Conservation (phyloP, 2,888 invertebrate genomes). For the Sclerodermus sp. region DNA sequence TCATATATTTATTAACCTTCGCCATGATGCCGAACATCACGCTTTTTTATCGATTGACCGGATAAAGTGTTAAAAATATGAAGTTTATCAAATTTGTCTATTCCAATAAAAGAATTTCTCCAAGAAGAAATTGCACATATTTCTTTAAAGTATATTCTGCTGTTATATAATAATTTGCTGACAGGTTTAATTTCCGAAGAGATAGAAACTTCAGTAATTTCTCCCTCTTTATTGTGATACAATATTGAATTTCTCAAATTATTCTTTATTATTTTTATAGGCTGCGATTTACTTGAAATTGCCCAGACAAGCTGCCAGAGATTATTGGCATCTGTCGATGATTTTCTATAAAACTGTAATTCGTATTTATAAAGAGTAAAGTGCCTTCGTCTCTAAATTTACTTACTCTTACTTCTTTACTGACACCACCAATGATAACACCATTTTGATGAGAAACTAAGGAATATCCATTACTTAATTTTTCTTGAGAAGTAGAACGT, state of each 20-base stretch:
- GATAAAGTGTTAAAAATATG: constrained; percentile 27
- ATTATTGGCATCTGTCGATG: constrained; percentile 17
- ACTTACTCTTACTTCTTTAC: constrained; percentile 23
- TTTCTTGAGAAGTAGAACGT: neutral
- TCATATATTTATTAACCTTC: constrained; percentile 24
- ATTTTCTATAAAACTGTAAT: constrained; percentile 40
- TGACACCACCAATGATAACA: constrained; percentile 25
- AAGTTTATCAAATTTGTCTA: constrained; percentile 30
- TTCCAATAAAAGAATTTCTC: constrained; percentile 13
- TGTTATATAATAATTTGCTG: constrained; percentile 18
- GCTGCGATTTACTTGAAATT: constrained; percentile 24
- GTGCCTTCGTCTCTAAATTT: neutral
- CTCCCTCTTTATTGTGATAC: constrained; percentile 27
- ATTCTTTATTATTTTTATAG: constrained; percentile 21
- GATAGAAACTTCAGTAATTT: constrained; percentile 30
- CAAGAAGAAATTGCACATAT: constrained; percentile 16
- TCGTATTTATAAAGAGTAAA: neutral
- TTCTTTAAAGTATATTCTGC: constrained; percentile 21
- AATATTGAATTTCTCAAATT: constrained; percentile 32
- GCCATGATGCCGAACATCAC: constrained; percentile 31
- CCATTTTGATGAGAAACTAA: constrained; percentile 21
- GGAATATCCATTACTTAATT: too few species aligned
- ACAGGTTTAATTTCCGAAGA: constrained; percentile 26
- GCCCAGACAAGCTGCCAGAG: constrained; percentile 35
- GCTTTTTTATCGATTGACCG: constrained; percentile 20